phyloP scores from a whole-genome alignment of 1,140 invertebrate genomes.

The Drosophila ironensis region DNA sequence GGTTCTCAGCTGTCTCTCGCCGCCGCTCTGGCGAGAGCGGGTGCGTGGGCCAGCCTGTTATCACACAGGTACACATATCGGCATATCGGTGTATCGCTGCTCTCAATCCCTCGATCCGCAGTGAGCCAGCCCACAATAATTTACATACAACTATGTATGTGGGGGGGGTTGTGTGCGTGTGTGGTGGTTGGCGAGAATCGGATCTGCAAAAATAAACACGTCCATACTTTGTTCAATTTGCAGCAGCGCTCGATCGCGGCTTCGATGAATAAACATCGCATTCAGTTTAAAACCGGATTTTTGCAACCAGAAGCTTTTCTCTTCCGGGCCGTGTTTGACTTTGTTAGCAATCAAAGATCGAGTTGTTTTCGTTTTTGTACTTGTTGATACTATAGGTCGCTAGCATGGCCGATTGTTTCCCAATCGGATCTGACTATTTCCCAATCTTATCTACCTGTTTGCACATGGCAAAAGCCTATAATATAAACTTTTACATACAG shows the following conservation, averaged over 20 bases:
- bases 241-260: not conserved
- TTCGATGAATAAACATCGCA: conserved; percentile 22
- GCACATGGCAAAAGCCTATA: too few relatives aligned
- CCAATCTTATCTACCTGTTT: too few relatives aligned
- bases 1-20: conserved; percentile 44
- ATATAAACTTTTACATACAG: too few relatives aligned
- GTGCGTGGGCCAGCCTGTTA: conserved; percentile 27
- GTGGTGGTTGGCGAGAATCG: conserved; percentile 2
- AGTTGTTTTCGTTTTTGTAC: conserved; percentile 9
- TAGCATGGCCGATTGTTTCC: too few relatives aligned
- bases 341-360: conserved; percentile 7
- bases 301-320: conserved; percentile 26
- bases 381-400: too few relatives aligned
- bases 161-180: too few relatives aligned
- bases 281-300: conserved; percentile 27
- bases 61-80: conserved; percentile 31
- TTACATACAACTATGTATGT: conserved; percentile 9
- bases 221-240: conserved; percentile 1
- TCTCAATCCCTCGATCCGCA: conserved; percentile 1
- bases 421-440: too few relatives aligned
- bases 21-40: not conserved
- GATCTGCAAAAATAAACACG: not conserved
- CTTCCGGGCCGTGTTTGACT: conserved; percentile 24
- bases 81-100: conserved; percentile 12
- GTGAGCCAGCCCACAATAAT: conserved; percentile 6